Evolutionary conservation across 1,140 invertebrate genomes (phyloP).

Genomic region (Ceratina calcarata): DNA sequence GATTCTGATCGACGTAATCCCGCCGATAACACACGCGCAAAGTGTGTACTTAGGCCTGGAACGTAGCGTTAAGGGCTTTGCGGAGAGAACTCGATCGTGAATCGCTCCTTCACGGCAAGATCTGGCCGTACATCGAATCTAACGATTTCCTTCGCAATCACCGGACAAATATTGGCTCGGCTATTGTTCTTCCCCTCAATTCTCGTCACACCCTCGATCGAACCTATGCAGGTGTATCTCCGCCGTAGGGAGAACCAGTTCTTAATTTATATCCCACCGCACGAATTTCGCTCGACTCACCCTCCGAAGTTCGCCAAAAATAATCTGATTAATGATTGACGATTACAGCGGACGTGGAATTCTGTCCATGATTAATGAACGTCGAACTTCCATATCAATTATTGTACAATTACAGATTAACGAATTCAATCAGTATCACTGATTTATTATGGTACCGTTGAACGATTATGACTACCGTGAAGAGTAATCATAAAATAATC

Average conservation of each 20-base stretch:
- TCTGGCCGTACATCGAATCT: conserved; percentile 25
- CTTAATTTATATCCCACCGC: neutral
- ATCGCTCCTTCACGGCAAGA: conserved; percentile 24
- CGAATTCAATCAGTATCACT: no score
- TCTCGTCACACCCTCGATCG: neutral
- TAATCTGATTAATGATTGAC: no score
- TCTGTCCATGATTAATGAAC: no score
- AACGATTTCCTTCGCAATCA: conserved; percentile 42
- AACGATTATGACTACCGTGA: no score
- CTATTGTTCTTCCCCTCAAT: conserved; percentile 7
- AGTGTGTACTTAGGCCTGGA: conserved; percentile 24
- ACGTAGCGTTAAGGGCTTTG: neutral
- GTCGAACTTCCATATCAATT: no score
- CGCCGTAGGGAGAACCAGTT: neutral
- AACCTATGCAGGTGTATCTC: neutral
- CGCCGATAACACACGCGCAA: conserved; percentile 6
- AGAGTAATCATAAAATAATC: no score
- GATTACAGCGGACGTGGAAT: no score
- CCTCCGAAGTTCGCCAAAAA: no score
- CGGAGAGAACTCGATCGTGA: neutral
- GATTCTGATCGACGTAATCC: conserved; percentile 3
- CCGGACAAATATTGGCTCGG: conserved; percentile 24
- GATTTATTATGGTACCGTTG: no score
- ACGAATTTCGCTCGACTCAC: no score
- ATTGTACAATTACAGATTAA: no score